Conservation (phyloP, 35 echinoderm and acorn worm genomes). For the Heliocidaris tuberculata region DNA sequence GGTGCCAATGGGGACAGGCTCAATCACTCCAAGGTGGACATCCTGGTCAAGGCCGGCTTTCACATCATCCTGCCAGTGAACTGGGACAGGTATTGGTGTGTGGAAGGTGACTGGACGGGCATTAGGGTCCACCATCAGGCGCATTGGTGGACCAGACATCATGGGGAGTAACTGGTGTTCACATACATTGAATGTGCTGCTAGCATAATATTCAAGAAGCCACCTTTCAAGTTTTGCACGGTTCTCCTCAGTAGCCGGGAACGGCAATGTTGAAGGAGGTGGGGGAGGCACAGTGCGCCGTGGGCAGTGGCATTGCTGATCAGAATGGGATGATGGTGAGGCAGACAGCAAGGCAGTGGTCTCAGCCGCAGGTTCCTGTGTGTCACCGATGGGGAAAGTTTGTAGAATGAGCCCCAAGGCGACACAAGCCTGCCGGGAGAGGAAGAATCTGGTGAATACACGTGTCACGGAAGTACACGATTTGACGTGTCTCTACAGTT, state of each 20-base stretch:
- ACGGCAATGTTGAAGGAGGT: slow-evolving; percentile 39
- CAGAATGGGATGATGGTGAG: too few relatives aligned
- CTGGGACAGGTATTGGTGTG: slow-evolving; percentile 53
- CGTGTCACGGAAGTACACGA: slow-evolving; percentile 47
- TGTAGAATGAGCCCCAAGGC: slow-evolving; percentile 52
- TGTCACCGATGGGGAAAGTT: slow-evolving; percentile 49
- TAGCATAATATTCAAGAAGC: slow-evolving; percentile 51
- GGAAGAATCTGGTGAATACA: slow-evolving; percentile 49
- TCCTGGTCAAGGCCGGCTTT: slow-evolving; percentile 69
- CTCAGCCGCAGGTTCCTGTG: neutral
- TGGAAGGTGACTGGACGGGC: slow-evolving; percentile 47
- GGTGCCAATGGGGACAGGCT: slow-evolving; percentile 16
- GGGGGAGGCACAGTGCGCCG: slow-evolving; percentile 24
- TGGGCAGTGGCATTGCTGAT: slow-evolving; percentile 45
- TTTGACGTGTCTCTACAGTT: slow-evolving; percentile 29
- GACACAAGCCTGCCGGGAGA: slow-evolving; percentile 47
- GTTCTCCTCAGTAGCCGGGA: slow-evolving; percentile 57
- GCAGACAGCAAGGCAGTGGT: too few relatives aligned
- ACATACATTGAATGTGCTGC: slow-evolving; percentile 64
- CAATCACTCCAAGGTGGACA: slow-evolving; percentile 53
- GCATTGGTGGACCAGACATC: slow-evolving; percentile 56
- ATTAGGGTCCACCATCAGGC: slow-evolving; percentile 51
- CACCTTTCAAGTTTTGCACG: too few relatives aligned
- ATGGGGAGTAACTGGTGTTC: slow-evolving; percentile 56
- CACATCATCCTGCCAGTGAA: slow-evolving; percentile 65